phyloP scores from a whole-genome alignment of 2,113 vertebrate species.

The Toxostoma redivivum region DNA sequence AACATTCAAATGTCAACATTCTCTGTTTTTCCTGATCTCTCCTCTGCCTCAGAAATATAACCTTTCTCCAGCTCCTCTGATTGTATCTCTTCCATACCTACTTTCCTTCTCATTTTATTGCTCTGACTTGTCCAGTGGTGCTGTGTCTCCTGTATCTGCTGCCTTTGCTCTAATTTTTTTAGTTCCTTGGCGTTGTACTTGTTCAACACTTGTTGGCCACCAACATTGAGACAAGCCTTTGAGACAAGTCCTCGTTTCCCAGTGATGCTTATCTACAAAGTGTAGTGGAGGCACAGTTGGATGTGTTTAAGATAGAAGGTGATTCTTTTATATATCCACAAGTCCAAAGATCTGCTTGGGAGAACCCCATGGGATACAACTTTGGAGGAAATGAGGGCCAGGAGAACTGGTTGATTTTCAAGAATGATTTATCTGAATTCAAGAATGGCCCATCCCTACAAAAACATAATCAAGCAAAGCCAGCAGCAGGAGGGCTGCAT shows the following conservation, averaged over 20 bases:
- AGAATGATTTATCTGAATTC: neutral
- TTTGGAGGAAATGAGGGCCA: neutral
- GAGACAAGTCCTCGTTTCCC: neutral
- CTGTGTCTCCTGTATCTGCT: neutral
- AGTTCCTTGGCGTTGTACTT: neutral
- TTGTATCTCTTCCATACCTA: neutral
- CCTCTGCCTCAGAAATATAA: neutral
- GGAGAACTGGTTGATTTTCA: neutral
- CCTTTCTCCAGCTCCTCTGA: neutral
- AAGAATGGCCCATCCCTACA: neutral
- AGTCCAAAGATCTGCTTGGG: neutral
- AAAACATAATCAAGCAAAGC: rapidly evolving
- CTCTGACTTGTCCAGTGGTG: neutral
- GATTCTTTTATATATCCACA: neutral
- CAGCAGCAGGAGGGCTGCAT: neutral
- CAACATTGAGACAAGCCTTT: neutral
- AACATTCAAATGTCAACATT: neutral
- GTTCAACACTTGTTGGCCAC: neutral
- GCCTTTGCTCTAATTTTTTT: neutral
- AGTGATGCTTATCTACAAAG: neutral
- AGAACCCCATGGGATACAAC: neutral
- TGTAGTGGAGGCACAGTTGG: neutral
- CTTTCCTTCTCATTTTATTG: neutral
- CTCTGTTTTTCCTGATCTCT: neutral
- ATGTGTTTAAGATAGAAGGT: neutral